Evolutionary conservation across 2,888 invertebrate genomes (phyloP), one percentile per base, ranked within the genome.

Genomic region (Euzophera pinguis): DNA sequence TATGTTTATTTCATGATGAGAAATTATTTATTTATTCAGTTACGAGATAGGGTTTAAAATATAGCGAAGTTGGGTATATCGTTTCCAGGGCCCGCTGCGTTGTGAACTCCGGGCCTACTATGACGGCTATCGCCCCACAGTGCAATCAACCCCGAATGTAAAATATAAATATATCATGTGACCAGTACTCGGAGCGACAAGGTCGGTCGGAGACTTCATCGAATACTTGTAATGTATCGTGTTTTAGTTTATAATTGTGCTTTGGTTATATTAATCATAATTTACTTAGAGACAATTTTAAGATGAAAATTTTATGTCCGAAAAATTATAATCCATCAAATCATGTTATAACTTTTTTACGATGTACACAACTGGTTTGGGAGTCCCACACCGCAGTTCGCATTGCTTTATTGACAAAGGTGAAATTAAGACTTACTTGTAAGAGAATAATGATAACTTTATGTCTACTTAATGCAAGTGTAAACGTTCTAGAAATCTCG

Each of bases 401-500:
- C 75, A 75, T 82, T 81, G 84, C 84, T 89, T 84, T 81, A 79
- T 81, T 74, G 81, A 84, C 80, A 84, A 87, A 87, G 84, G 86
- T 86, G 87, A 83, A 84, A 78, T 79, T 86, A 87, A 86, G 88
- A 89, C 84, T 88, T 86, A 90, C 83, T 79, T 87, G 81, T 89
- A 89, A 90, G 89, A 78, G 78, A 81, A 84, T 86, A 82, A 86
- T 82, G 78, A 81, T 88, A 87, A 84, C 84, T 86, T 82, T 87
- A 87, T 89, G 87, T 89, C 90, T 90, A 90, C 90, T 89, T 90
- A 90, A 88, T 86, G 88, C 90, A 89, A 90, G 85, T 89, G 88
- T 89, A 89, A 89, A 90, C 90, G 84, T 89, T 86, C 84, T 90
- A 89, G 89, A 89, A 90, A 90, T 90, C 89, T 90, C 90, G 90